Base-by-base conservation (phyloP, 92 coral and sea anemone species). In the Parazoanthus atlanticus region DNA sequence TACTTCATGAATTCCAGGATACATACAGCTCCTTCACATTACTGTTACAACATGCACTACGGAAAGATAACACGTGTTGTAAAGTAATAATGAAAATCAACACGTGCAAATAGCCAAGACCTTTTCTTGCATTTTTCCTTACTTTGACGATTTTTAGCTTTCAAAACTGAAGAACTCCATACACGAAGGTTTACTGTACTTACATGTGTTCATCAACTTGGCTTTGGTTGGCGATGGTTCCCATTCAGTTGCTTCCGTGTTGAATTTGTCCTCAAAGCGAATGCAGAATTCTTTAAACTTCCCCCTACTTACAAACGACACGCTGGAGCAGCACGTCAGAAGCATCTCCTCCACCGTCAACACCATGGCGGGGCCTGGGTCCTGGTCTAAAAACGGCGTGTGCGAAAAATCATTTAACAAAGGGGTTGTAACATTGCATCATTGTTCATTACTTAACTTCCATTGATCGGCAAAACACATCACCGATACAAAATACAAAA, bases 201-300 rank as follows among this genome's bases (percentile, higher is more conserved):
- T 91, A 94, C 99, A 97, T 79, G 96, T 88, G 76, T 93, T 94
- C 93, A 91, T 94, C 31, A 90, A 84, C 28, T 89, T 91, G 26
- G 88, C 78, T 40, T 74, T 90, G 43, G 85, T 88, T 83, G 94
- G 86, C 26, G 80, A 76, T 1, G 99, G 99, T 88, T 94, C 91
- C 99, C 99, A 97, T 75, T 97, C 97, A 9, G 84, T 86, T 34
- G 92, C 92, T 84, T 95, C 95, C 29, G 92, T 93, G 86, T 94
- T 96, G 85, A 97, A 97, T 81, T 97, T 97, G 88, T 97, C 98
- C 61, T 95, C 96, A 84, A 97, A 95, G 93, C 99, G 93, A 31
- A 97, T 93, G 49, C 95, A 97, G 90, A 97, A 97, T 46, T 88
- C 91, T 75, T 92, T 91, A 83, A 97, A 97, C 91, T 97, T 95